Percentiles rank a stretch among this genome's conserved stretches.
Conservation (phyloP, 2,113 vertebrate genomes). For the Hippopotamus amphibius region DNA sequence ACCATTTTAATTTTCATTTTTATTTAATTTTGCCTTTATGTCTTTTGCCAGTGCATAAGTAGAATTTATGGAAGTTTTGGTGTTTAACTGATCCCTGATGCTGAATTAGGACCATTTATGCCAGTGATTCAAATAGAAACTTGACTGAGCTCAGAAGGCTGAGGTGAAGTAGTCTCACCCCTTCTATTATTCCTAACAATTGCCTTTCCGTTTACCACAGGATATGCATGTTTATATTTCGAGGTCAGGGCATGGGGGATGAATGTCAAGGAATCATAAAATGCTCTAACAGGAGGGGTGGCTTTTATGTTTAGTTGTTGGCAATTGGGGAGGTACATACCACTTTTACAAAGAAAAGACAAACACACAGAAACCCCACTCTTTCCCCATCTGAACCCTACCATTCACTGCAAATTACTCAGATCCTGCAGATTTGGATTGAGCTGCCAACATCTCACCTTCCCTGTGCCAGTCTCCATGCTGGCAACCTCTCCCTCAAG, state of each 20-base stretch:
- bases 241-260: not conserved
- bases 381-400: not conserved
- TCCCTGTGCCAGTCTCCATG: no score
- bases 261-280: not conserved
- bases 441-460: no score
- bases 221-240: slow-evolving; percentile 39
- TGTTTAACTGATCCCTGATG: slow-evolving; percentile 60
- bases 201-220: not conserved
- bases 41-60: slow-evolving; percentile 40
- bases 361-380: no score
- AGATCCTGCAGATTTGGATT: no score
- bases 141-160: slow-evolving; percentile 50
- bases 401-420: no score
- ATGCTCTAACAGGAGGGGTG: no score
- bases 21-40: slow-evolving; percentile 36
- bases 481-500: no score
- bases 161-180: slow-evolving; percentile 27
- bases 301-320: no score
- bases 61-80: slow-evolving; percentile 29
- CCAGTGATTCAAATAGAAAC: slow-evolving; percentile 38
- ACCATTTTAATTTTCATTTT: not conserved
- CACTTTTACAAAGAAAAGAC: no score
- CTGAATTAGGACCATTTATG: slow-evolving; percentile 30
- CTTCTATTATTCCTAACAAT: slow-evolving; percentile 41
- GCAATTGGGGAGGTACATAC: no score